phyloP scores from a whole-genome alignment of 1,140 invertebrate species.

The Papilio glaucus region DNA sequence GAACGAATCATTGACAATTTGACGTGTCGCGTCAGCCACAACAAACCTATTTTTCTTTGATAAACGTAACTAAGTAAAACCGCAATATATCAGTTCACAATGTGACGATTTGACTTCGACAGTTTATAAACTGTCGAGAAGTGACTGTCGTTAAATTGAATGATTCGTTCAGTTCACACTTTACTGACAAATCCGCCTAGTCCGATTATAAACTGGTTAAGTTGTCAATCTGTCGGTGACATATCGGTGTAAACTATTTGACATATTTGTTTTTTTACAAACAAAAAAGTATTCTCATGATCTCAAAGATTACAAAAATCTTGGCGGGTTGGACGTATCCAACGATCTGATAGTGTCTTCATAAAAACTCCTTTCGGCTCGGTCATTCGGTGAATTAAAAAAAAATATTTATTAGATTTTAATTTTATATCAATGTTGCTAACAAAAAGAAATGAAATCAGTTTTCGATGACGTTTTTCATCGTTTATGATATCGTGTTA shows the following conservation, averaged over 20 bases:
- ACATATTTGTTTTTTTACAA: neutral
- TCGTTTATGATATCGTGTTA: neutral
- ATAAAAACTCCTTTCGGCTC: neutral
- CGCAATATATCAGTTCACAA: no score
- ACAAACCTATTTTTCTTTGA: no score
- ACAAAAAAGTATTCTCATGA: slow-evolving; percentile 18
- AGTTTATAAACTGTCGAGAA: no score
- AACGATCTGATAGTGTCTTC: slow-evolving; percentile 16
- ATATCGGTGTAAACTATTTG: neutral
- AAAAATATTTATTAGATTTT: slow-evolving; percentile 25
- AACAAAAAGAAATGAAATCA: slow-evolving; percentile 5
- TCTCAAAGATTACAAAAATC: slow-evolving; percentile 13
- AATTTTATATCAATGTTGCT: slow-evolving; percentile 13
- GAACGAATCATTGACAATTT: no score
- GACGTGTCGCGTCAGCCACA: no score
- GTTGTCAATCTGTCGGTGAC: no score
- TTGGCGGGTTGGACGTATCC: neutral
- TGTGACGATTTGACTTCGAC: no score
- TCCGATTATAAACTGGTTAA: no score
- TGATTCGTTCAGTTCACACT: no score
- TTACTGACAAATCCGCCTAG: no score
- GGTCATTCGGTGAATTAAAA: neutral
- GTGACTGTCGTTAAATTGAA: no score
- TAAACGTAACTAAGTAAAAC: no score
- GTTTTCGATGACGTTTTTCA: slow-evolving; percentile 17